Conservation (phyloP, 2,113 vertebrate genomes). For the Ailuropoda melanoleuca region DNA sequence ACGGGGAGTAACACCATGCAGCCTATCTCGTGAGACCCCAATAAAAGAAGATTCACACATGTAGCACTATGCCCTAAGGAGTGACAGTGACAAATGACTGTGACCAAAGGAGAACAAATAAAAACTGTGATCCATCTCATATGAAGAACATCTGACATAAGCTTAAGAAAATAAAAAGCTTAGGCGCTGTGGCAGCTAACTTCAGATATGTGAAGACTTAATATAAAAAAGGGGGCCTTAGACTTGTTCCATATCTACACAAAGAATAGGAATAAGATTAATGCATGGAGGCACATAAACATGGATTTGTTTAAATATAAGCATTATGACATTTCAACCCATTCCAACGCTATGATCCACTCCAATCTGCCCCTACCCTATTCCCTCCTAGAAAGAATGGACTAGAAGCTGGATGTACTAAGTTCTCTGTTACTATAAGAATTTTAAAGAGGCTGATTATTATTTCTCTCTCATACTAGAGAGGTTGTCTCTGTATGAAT, state of each 20-base stretch:
- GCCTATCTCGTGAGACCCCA: neutral
- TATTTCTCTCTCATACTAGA: neutral
- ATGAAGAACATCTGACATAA: neutral
- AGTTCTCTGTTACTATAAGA: neutral
- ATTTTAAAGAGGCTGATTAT: neutral
- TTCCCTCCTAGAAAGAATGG: neutral
- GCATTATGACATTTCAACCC: neutral
- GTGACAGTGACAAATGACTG: conserved; percentile 39
- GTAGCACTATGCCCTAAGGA: neutral
- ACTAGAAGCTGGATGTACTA: neutral
- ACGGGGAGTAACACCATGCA: neutral
- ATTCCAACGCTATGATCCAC: neutral
- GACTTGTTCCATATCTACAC: neutral
- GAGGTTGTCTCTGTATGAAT: neutral
- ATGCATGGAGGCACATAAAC: neutral
- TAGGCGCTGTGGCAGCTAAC: neutral
- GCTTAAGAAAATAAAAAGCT: conserved; percentile 44
- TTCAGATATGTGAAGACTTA: neutral
- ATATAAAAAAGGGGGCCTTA: neutral
- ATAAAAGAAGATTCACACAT: neutral
- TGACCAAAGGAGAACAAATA: conserved; percentile 11
- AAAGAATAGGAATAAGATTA: neutral
- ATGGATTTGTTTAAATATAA: neutral
- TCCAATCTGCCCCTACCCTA: neutral
- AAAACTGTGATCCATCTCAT: neutral